Evolutionary conservation across 37 sponge, comb jelly and placozoan species (phyloP).

Genomic region (Oopsacas minuta): DNA sequence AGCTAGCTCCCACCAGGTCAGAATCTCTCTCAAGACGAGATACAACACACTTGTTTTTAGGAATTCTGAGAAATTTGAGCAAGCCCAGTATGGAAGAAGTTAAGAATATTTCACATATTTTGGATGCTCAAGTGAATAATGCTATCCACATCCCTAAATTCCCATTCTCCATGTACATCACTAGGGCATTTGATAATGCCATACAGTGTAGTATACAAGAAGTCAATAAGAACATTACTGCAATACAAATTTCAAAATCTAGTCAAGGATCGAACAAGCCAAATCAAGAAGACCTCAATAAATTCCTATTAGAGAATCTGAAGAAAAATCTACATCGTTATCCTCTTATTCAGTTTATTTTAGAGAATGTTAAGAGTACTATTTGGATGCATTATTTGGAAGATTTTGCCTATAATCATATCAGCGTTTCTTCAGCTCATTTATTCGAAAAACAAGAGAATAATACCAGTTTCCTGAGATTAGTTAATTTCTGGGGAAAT

Average conservation of each 20-base stretch:
- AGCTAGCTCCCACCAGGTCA: background rate
- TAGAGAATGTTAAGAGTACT: background rate
- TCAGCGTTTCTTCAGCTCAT: background rate
- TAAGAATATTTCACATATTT: background rate
- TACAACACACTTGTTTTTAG: constrained; percentile 34
- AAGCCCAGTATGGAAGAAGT: constrained; percentile 41
- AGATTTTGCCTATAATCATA: background rate
- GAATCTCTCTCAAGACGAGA: background rate
- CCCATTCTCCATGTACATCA: constrained; percentile 15
- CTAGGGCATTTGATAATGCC: background rate
- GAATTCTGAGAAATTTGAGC: constrained; percentile 28
- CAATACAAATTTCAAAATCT: background rate
- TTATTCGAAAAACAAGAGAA: background rate
- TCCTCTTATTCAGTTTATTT: background rate
- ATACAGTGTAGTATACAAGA: constrained; percentile 5
- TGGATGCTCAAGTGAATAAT: constrained; percentile 10
- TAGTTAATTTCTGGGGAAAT: background rate
- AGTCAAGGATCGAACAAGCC: constrained; percentile 4
- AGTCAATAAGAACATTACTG: constrained; percentile 6
- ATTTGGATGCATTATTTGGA: background rate
- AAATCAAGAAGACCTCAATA: background rate
- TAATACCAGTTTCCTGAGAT: background rate
- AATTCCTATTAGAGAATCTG: background rate
- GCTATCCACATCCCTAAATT: constrained; percentile 15
- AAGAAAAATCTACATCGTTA: background rate